Evolutionary conservation across 2,888 invertebrate species (phyloP), one percentile per base, ranked within the genome.

Genomic region (Chrysolina oricalcia): DNA sequence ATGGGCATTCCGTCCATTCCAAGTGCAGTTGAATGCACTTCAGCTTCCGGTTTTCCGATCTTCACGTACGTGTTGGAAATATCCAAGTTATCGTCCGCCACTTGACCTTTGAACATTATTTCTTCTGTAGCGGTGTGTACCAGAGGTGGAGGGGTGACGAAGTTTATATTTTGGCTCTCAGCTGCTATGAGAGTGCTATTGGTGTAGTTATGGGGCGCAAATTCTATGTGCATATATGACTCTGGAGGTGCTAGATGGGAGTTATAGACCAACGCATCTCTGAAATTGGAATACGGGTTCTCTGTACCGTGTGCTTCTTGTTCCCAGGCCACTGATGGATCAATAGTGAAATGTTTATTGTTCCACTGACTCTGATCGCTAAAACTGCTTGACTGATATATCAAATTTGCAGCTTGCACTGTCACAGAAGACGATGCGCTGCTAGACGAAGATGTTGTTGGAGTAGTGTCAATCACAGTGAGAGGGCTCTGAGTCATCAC

Each of bases 311-410:
- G 78, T 40, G 74, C 66, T 17, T 82, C 74, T 46, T 81, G 73
- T 66, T 79, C 73, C 81, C 81, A 81, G 72, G 66, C 78, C 6
- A 80, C 72, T 8, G 82, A 80, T 13, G 78, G 63, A 50, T 77
- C 73, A 13, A 72, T 71, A 0, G 68, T 68, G 6, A 40, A 50
- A 21, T 68, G 68, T 21, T 48, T 68, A 19, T 68, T 68, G 41
- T 79, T 86, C 90, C 91, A 91, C 74, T 90, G 90, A 72, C 90
- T 89, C 78, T 86, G 81, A 65, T 81, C 85, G 19, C 83, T 89
- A 5, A 89, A 87, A 53, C 91, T 91, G 53, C 92, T 93, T 11
- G 93, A 91, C 80, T 93, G 93, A 82, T 92, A 93, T 70, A 93
- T 90, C 72, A 93, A 88, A 85, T 93, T 93, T 2, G 93, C 90